phyloP scores from a whole-genome alignment of 2,113 vertebrate species.

The Rallus limicola region DNA sequence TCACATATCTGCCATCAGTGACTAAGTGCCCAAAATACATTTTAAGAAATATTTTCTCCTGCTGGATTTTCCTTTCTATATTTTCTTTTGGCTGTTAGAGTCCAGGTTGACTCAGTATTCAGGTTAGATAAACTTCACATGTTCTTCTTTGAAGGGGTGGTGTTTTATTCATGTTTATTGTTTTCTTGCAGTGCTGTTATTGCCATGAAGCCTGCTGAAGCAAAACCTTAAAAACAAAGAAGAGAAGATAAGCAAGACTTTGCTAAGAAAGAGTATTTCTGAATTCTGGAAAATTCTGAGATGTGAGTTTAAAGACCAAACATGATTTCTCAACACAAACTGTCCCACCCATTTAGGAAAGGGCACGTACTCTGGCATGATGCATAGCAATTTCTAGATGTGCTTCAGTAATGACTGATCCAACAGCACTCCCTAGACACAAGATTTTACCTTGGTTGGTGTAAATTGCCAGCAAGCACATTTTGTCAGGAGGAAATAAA shows the following conservation, averaged over 20 bases:
- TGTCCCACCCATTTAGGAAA: neutral
- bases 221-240: constrained; percentile 20
- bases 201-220: neutral
- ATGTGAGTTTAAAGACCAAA: neutral
- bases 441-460: neutral
- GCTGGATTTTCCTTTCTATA: neutral
- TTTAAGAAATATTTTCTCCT: neutral
- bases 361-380: neutral
- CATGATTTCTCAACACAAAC: neutral
- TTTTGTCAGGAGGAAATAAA: neutral
- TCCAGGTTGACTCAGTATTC: constrained; percentile 44
- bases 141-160: constrained; percentile 54
- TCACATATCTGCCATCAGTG: neutral
- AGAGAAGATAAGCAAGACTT: neutral
- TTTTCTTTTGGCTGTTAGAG: constrained; percentile 18
- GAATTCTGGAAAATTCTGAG: neutral
- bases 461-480: neutral
- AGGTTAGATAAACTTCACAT: constrained; percentile 46
- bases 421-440: neutral
- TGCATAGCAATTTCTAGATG: neutral
- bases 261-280: neutral
- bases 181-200: constrained; percentile 20
- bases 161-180: constrained; percentile 70
- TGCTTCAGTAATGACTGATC: neutral
- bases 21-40: neutral